These are phyloP conservation scores for Stenichneumon culpator DNA, from an alignment of 2,888 invertebrate genomes.

Conservation along the genomic window DNA sequence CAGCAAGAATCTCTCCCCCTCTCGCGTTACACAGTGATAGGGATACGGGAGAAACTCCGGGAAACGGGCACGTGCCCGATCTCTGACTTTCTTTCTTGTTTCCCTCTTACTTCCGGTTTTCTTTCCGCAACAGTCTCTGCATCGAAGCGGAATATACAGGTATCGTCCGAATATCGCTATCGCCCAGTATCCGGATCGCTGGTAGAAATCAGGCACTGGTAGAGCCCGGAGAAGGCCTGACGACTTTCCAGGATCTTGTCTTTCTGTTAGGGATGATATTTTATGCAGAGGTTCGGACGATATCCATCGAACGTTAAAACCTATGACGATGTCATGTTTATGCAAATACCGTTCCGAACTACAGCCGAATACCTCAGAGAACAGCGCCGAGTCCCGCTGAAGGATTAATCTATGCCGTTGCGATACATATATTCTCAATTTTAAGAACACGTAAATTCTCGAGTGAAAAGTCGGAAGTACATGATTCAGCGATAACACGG, in stretches of 20 bases:
- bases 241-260: too few species aligned
- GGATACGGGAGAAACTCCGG: background rate
- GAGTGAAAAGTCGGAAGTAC: background rate
- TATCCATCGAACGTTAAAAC: too few species aligned
- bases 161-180: background rate
- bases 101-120: background rate
- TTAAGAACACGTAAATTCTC: background rate
- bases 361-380: background rate
- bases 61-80: slow-evolving; percentile 43
- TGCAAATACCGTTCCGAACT: background rate
- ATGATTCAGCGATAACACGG: slow-evolving; percentile 38
- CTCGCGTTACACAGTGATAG: slow-evolving; percentile 5
- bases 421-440: background rate
- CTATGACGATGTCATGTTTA: background rate
- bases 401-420: background rate
- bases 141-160: too few species aligned
- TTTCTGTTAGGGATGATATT: background rate
- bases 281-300: background rate
- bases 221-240: too few species aligned
- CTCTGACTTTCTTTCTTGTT: background rate
- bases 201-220: too few species aligned
- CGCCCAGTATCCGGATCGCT: background rate
- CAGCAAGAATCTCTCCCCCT: background rate
- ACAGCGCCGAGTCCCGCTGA: background rate
- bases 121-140: background rate